These are phyloP conservation scores for Tricholauxania praeusta DNA, from an alignment of 2,888 invertebrate species.

Conservation along the genomic window DNA sequence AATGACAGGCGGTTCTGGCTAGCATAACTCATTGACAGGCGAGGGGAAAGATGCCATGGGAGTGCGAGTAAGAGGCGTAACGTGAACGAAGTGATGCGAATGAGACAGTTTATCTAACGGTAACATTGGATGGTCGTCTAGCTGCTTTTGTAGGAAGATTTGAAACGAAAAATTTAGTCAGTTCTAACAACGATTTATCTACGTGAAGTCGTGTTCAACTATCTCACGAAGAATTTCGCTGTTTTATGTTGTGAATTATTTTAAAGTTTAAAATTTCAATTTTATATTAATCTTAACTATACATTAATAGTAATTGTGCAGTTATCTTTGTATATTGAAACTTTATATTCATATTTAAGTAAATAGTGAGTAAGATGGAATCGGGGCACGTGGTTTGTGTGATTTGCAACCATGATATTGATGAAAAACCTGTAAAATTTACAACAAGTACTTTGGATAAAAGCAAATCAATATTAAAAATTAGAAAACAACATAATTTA, in stretches of 20 bases:
- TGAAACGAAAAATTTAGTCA: conserved; percentile 10
- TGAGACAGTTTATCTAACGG: not conserved
- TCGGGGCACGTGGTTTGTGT: conserved; percentile 10
- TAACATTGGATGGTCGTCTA: not conserved
- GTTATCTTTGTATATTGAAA: conserved; percentile 12
- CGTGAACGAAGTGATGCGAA: not conserved
- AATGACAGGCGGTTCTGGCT: too few species aligned
- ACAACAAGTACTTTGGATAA: conserved; percentile 23
- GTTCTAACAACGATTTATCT: conserved; percentile 7
- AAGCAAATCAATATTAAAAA: conserved; percentile 17
- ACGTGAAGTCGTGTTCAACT: conserved; percentile 5
- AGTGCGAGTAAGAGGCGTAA: too few species aligned
- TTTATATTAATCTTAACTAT: conserved; percentile 3
- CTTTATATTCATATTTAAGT: conserved; percentile 23
- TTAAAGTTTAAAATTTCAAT: conserved; percentile 16
- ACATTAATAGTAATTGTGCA: conserved; percentile 19
- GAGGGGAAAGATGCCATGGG: too few species aligned
- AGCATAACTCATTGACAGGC: too few species aligned
- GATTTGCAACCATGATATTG: conserved; percentile 18
- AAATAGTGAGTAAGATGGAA: conserved; percentile 14
- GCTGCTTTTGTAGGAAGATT: too few species aligned
- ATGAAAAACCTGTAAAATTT: conserved; percentile 14
- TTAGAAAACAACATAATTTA: not conserved
- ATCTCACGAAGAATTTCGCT: conserved; percentile 9
- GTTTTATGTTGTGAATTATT: conserved; percentile 14